Conservation (phyloP, 2,888 invertebrate species). For the Tachina grossa region DNA sequence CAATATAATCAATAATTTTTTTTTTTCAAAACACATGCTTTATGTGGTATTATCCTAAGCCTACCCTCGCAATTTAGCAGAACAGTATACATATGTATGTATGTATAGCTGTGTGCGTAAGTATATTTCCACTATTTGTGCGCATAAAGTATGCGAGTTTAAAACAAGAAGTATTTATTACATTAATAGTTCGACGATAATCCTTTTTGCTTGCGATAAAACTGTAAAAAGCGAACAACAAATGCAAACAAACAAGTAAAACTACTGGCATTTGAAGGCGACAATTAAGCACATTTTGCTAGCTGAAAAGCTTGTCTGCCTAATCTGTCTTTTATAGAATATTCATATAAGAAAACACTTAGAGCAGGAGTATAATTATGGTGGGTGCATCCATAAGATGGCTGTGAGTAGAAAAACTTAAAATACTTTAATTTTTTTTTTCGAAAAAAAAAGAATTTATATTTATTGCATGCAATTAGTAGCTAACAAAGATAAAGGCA, state of each 20-base stretch:
- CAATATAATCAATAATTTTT: too few relatives aligned
- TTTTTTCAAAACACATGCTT: too few relatives aligned
- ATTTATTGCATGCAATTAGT: constrained; percentile 70
- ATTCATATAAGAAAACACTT: constrained; percentile 43
- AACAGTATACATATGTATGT: too few relatives aligned
- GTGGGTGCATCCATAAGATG: constrained; percentile 30
- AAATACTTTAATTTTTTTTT: constrained; percentile 65
- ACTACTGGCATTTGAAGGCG: constrained; percentile 56
- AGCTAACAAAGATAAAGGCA: constrained; percentile 46
- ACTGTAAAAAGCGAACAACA: constrained; percentile 40
- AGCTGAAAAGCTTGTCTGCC: constrained; percentile 38
- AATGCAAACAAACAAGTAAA: constrained; percentile 44
- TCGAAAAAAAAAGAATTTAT: constrained; percentile 37
- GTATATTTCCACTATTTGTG: constrained; percentile 8
- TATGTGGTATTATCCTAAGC: neutral
- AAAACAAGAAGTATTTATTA: constrained; percentile 67
- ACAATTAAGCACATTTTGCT: constrained; percentile 68
- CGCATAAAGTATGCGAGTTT: constrained; percentile 60
- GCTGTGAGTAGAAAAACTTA: constrained; percentile 11
- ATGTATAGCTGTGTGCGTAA: neutral
- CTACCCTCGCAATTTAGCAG: neutral
- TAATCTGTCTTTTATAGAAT: constrained; percentile 62
- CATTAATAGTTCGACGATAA: constrained; percentile 73
- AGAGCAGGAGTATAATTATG: constrained; percentile 50
- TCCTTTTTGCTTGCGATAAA: constrained; percentile 67